Conservation (phyloP, 2,797 vertebrate species). For the Catamblyrhynchus diadema region DNA sequence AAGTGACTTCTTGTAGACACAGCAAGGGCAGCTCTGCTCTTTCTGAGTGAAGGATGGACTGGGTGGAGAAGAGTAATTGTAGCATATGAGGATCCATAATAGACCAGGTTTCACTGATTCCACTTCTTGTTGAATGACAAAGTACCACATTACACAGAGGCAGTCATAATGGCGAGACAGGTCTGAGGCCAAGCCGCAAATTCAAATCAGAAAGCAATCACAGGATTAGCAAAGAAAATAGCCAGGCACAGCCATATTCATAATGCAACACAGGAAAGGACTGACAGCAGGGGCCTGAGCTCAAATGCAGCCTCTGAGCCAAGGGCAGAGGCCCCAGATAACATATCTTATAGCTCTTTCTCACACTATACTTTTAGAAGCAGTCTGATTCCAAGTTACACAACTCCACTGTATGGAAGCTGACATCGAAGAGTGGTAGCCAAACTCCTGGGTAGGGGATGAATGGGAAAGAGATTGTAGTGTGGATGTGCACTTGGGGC, state of each 20-base stretch:
- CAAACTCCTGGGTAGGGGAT: neutral
- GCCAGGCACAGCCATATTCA: neutral
- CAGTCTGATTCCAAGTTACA: neutral
- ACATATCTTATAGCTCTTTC: neutral
- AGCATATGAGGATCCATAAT: neutral
- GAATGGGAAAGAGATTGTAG: neutral
- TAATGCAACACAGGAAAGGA: neutral
- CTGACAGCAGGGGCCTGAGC: neutral
- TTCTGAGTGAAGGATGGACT: neutral
- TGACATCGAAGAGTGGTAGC: neutral
- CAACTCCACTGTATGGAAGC: neutral
- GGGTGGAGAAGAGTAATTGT: neutral
- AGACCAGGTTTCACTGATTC: neutral
- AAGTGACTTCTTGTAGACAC: neutral
- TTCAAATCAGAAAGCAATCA: neutral
- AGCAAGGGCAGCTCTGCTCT: neutral
- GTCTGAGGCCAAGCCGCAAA: neutral
- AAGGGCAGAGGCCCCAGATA: neutral
- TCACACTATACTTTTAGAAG: neutral
- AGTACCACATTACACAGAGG: neutral
- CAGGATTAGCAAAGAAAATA: neutral
- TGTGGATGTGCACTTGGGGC: neutral
- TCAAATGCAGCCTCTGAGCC: neutral
- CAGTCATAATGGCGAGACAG: fast-evolving
- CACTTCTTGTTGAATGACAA: neutral